phyloP scores from a whole-genome alignment of 2,888 invertebrate genomes.

The Plutella xylostella region DNA sequence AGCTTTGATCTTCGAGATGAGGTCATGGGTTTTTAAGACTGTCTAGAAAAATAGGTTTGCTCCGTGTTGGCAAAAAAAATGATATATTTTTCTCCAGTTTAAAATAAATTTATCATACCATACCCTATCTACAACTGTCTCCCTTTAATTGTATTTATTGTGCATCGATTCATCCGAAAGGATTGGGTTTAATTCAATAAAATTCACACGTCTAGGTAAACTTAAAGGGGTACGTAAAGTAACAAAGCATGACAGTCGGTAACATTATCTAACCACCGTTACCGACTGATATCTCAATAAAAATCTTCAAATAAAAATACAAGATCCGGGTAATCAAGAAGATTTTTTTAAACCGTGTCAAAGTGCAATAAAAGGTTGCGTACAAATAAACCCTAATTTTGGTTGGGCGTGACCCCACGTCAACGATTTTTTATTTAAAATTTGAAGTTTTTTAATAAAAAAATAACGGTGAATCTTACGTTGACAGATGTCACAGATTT shows the following conservation, averaged over 20 bases:
- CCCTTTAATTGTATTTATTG: no score
- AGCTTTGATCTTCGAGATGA: conserved; percentile 31
- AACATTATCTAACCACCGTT: conserved; percentile 57
- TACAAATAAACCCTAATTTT: conserved; percentile 60
- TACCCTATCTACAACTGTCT: no score
- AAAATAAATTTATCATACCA: no score
- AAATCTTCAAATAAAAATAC: conserved; percentile 38
- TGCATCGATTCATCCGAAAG: no score
- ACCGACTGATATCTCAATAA: conserved; percentile 57
- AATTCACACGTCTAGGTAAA: conserved; percentile 48
- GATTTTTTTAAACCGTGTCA: conserved; percentile 57
- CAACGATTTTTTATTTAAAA: conserved; percentile 50
- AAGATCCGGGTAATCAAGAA: conserved; percentile 53
- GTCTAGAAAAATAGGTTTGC: no score
- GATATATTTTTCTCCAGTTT: no score
- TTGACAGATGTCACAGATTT: conserved; percentile 50
- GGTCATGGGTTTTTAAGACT: no score
- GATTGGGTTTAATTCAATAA: conserved; percentile 30
- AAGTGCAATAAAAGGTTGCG: conserved; percentile 63
- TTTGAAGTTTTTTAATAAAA: conserved; percentile 50
- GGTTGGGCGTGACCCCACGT: conserved; percentile 66
- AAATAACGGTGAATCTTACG: conserved; percentile 52
- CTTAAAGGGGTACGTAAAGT: conserved; percentile 43
- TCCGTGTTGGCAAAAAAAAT: no score
- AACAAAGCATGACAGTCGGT: conserved; percentile 33